Evolutionary conservation across 2,797 vertebrate species (phyloP), one percentile per base, ranked within the genome.

Genomic region (Acanthis flammea): DNA sequence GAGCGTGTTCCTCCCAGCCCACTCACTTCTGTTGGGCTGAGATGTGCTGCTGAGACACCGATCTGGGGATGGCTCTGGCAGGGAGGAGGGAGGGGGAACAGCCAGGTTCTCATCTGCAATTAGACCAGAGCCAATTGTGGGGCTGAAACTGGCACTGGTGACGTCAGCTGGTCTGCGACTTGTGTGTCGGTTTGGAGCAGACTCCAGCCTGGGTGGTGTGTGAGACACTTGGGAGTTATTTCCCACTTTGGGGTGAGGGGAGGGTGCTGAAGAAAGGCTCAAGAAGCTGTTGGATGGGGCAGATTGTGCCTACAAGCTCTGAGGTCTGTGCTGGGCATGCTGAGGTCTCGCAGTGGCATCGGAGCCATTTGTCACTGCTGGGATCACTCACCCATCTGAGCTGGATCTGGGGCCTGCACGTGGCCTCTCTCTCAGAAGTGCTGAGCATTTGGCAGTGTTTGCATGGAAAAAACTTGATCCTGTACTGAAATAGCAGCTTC

Each of bases 1-100:
- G 91, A 95, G 89, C 27, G 1, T 96, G 94, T 95, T 96, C 89
- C 92, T 95, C 28, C 23, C 95, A 89, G 28, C 96, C 94, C 96
- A 93, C 96, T 93, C 96, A 74, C 94, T 96, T 57, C 96, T 96
- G 95, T 7, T 48, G 41, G 90, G 87, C 90, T 95, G 90, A 76
- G 84, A 61, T 57, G 70, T 68, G 33, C 88, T 94, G 92, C 94
- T 94, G 96, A 96, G 91, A 79, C 92, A 87, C 76, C 6, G 4
- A 23, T 7, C 72, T 4, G 17, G 73, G 90, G 83, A 92, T 70
- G 72, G 50, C 6, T 0, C 85, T 94, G 70, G 90, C 35, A 17
- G 55, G 71, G 39, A 67, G 57, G 72, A 42, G 80, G n/a, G 33
- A 41, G 83, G 53, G n/a, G 44, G 12, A 6, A 0, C 87, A 73